phyloP scores from a whole-genome alignment of 2,888 invertebrate genomes.

The Perithous albicinctus region DNA sequence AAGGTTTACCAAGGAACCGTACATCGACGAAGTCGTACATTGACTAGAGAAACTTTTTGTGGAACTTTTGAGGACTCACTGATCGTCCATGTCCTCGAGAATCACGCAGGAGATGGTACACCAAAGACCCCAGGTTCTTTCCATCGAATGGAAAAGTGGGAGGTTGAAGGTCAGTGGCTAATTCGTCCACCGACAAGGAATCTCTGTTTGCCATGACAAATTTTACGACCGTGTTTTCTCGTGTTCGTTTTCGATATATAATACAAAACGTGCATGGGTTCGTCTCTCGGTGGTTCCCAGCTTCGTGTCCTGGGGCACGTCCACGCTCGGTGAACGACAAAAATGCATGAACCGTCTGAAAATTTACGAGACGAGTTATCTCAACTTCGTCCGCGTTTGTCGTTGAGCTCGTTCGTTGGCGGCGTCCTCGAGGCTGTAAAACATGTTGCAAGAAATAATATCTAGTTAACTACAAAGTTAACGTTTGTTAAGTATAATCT shows the following conservation, averaged over 20 bases:
- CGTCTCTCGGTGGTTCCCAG: not conserved
- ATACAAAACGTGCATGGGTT: not conserved
- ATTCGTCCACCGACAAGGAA: slow-evolving; percentile 20
- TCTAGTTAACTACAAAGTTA: slow-evolving; percentile 9
- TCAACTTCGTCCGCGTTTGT: slow-evolving; percentile 1
- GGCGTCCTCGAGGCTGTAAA: slow-evolving; percentile 1
- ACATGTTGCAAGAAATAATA: not conserved
- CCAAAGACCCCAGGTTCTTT: slow-evolving; percentile 19
- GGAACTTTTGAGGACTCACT: too few species aligned
- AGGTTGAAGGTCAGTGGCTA: slow-evolving; percentile 30
- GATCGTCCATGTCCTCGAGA: slow-evolving; percentile 17
- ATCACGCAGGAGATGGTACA: slow-evolving; percentile 5
- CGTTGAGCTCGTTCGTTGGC: not conserved
- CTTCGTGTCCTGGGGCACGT: slow-evolving; percentile 3
- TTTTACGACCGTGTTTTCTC: slow-evolving; percentile 21
- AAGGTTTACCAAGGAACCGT: too few species aligned
- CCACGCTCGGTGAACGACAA: not conserved
- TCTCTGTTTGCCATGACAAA: slow-evolving; percentile 29
- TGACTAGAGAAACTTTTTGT: not conserved
- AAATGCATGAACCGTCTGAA: not conserved
- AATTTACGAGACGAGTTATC: slow-evolving; percentile 26
- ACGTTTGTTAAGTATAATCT: not conserved
- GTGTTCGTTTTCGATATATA: not conserved
- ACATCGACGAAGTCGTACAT: too few species aligned
- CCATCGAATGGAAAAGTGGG: not conserved